Percentiles rank a stretch among this genome's conserved stretches.
phyloP scores from a whole-genome alignment of 2,888 invertebrate genomes.

The Neoscelio sp. region DNA sequence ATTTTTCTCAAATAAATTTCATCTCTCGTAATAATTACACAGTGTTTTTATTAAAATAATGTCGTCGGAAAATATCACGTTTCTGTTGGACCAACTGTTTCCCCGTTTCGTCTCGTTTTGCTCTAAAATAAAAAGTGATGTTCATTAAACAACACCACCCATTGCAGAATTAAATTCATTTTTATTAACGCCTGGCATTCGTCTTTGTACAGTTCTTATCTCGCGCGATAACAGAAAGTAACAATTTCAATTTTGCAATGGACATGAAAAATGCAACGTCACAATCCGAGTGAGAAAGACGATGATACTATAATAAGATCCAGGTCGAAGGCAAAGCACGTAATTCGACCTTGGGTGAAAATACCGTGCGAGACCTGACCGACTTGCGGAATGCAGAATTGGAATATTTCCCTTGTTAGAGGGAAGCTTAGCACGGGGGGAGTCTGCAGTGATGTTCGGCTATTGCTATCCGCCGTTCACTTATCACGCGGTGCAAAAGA shows the following conservation, averaged over 20 bases:
- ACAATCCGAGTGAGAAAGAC: slow-evolving; percentile 27
- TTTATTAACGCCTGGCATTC: too few relatives aligned
- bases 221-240: slow-evolving; percentile 1
- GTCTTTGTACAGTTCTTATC: too few relatives aligned
- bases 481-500: slow-evolving; percentile 50
- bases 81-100: background rate
- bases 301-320: slow-evolving; percentile 64
- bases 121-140: too few relatives aligned
- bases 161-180: too few relatives aligned
- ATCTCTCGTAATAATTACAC: slow-evolving; percentile 3
- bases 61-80: slow-evolving; percentile 11
- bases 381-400: slow-evolving; percentile 72
- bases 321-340: slow-evolving; percentile 67
- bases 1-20: slow-evolving; percentile 7
- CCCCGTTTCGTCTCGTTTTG: background rate
- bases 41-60: background rate
- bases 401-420: slow-evolving; percentile 77
- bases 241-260: background rate
- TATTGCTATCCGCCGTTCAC: slow-evolving; percentile 45
- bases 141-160: too few relatives aligned
- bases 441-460: slow-evolving; percentile 60
- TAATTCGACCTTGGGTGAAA: slow-evolving; percentile 67
- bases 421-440: slow-evolving; percentile 65
- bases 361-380: slow-evolving; percentile 67
- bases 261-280: slow-evolving; percentile 56